Evolutionary conservation across 2,797 vertebrate genomes (phyloP).

Genomic region (Syngnathus acus): DNA sequence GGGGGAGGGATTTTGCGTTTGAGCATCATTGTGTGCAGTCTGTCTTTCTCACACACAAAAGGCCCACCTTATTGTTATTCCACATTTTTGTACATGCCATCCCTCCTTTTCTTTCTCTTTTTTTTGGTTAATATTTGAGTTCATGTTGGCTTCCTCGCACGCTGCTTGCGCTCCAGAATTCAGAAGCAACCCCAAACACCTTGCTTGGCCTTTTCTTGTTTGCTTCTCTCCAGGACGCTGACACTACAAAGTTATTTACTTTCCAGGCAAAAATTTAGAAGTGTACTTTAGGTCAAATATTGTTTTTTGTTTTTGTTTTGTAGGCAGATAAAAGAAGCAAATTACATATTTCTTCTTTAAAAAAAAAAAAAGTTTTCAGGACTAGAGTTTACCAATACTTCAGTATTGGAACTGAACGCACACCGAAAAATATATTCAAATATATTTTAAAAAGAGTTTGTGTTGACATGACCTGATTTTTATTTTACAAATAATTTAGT

Average conservation of each 20-base stretch:
- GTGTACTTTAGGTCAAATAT: neutral
- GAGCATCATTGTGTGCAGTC: conserved; percentile 62
- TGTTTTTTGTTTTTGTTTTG: neutral
- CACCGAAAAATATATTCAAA: neutral
- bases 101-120: conserved; percentile 29
- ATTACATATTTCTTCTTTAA: neutral
- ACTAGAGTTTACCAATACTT: neutral
- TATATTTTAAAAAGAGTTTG: neutral
- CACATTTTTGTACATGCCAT: conserved; percentile 58
- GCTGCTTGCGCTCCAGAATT: conserved; percentile 31
- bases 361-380: neutral
- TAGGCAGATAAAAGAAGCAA: too few relatives aligned
- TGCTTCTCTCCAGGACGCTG: conserved; percentile 29
- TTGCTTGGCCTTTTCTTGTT: conserved; percentile 39
- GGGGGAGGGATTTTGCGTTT: conserved; percentile 50
- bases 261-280: conserved; percentile 18
- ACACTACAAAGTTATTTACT: conserved; percentile 48
- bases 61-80: conserved; percentile 66
- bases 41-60: conserved; percentile 55
- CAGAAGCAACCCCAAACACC: conserved; percentile 46
- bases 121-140: conserved; percentile 36
- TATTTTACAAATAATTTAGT: neutral
- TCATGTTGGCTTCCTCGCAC: conserved; percentile 26
- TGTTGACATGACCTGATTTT: neutral
- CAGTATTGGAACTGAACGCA: neutral